Percentiles rank a stretch among this genome's conserved stretches.
phyloP scores from a whole-genome alignment of 2,888 invertebrate genomes.

The Tetragonisca angustula region DNA sequence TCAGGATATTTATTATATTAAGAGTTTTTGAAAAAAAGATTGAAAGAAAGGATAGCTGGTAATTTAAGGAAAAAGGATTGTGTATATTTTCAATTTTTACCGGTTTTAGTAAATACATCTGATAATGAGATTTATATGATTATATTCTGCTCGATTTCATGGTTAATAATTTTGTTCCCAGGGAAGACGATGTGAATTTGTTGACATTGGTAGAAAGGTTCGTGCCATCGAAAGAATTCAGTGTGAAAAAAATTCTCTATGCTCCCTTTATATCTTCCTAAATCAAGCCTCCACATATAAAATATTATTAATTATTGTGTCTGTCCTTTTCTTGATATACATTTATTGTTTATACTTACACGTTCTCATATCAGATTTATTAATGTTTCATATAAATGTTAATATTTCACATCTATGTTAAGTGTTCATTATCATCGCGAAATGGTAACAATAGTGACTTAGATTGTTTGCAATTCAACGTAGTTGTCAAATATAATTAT shows the following conservation, averaged over 20 bases:
- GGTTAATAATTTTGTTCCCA: constrained; percentile 62
- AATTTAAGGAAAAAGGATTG: no score
- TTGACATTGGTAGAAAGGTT: constrained; percentile 79
- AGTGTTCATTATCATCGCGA: no score
- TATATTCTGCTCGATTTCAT: constrained; percentile 27
- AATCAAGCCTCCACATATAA: not conserved
- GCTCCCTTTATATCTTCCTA: not conserved
- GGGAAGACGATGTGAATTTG: constrained; percentile 77
- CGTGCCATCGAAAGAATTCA: constrained; percentile 65
- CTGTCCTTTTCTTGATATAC: not conserved
- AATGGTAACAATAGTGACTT: not conserved
- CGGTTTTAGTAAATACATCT: not conserved
- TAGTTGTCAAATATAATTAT: not conserved
- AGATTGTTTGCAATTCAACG: no score
- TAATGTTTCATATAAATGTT: not conserved
- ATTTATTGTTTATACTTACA: constrained; percentile 5
- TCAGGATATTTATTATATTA: not conserved
- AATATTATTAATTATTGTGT: constrained; percentile 17
- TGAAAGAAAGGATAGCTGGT: not conserved
- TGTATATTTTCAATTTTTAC: not conserved
- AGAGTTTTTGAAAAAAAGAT: not conserved
- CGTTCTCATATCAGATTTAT: not conserved
- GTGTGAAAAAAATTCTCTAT: constrained; percentile 44
- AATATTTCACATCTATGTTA: no score
- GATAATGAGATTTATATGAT: not conserved